Evolutionary conservation across 2,113 vertebrate genomes (phyloP).

Genomic region (Antigone vipio): DNA sequence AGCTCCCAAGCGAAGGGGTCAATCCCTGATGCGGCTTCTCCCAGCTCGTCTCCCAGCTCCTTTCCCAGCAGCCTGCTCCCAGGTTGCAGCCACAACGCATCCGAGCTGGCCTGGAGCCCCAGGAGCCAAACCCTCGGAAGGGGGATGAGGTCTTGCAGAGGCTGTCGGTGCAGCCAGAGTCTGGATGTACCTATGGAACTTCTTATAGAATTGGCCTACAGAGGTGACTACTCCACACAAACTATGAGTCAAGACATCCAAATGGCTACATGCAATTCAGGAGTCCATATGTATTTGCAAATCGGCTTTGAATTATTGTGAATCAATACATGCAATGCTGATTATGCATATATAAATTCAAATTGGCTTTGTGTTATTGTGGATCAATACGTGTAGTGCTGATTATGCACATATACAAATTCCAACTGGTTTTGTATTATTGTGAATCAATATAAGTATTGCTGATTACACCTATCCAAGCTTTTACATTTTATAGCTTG

Average conservation of each 20-base stretch:
- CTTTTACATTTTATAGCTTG: neutral
- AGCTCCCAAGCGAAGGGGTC: neutral
- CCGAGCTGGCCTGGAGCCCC: neutral
- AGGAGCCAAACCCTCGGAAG: neutral
- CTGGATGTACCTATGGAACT: neutral
- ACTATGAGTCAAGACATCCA: fast-evolving
- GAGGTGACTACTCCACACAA: neutral
- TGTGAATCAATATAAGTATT: neutral
- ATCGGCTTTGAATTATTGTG: neutral
- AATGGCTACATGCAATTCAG: neutral
- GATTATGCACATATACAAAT: neutral
- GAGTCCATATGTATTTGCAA: neutral
- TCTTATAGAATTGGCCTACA: neutral
- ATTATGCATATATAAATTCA: neutral
- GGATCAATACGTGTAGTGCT: neutral
- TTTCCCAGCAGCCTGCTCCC: neutral
- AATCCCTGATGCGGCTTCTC: neutral
- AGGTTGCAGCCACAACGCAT: neutral
- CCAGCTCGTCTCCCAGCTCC: neutral
- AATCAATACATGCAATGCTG: neutral
- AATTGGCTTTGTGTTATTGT: neutral
- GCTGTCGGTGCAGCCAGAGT: fast-evolving
- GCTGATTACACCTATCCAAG: neutral
- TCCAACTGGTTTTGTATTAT: neutral
- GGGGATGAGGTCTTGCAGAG: neutral